Conservation (phyloP, 2,888 invertebrate genomes). For the Neocrepidodera transversa region DNA sequence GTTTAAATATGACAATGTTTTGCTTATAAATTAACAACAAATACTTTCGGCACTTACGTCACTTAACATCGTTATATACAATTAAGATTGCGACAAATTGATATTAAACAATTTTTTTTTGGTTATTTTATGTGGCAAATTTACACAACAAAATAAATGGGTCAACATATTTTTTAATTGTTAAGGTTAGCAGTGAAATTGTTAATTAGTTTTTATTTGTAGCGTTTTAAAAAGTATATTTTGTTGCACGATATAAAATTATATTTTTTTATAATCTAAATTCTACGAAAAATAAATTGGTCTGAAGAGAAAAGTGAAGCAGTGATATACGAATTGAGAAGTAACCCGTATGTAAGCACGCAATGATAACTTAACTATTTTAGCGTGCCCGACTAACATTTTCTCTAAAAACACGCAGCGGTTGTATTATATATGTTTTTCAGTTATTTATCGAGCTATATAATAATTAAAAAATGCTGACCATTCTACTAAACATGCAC, state of each 20-base stretch:
- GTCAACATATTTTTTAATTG: no score
- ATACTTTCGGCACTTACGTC: conserved; percentile 4
- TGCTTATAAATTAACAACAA: conserved; percentile 21
- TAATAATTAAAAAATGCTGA: conserved; percentile 8
- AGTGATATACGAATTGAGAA: neutral
- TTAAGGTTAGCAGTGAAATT: no score
- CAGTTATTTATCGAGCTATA: conserved; percentile 9
- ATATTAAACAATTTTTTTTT: neutral
- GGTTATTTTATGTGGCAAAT: no score
- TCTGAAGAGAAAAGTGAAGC: neutral
- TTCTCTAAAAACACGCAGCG: conserved; percentile 6
- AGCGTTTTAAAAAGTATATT: no score
- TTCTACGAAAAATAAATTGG: neutral
- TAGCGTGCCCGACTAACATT: conserved; percentile 6
- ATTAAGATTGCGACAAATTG: neutral
- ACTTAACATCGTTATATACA: neutral
- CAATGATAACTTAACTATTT: conserved; percentile 5
- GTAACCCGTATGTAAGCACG: neutral
- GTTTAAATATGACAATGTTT: conserved; percentile 23
- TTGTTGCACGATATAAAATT: no score
- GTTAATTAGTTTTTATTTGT: no score
- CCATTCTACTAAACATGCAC: conserved; percentile 1
- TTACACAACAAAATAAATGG: no score
- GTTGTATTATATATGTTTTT: conserved; percentile 9
- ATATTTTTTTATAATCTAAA: no score